Conservation (phyloP, 2,888 invertebrate species). For the Ormia ochracea region DNA sequence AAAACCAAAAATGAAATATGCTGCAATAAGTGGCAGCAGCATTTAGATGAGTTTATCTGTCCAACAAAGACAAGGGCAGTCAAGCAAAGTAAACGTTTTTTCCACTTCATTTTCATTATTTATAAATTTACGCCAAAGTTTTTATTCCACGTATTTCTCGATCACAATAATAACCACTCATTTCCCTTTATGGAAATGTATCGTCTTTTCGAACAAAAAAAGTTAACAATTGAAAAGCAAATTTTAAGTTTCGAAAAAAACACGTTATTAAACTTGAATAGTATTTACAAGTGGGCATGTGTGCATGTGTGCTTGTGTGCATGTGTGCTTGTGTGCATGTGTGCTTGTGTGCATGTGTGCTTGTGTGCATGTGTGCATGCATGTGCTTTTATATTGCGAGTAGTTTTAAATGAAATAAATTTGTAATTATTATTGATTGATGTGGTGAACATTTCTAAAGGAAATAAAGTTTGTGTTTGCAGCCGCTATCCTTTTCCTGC, state of each 20-base stretch:
- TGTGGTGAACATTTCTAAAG: too few relatives aligned
- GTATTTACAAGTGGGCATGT: too few relatives aligned
- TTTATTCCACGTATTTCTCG: constrained; percentile 7
- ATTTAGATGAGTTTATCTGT: constrained; percentile 57
- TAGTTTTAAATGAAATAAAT: too few relatives aligned
- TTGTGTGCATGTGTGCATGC: too few relatives aligned
- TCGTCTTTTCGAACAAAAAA: not conserved
- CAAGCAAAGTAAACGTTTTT: constrained; percentile 43
- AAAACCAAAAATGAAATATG: not conserved
- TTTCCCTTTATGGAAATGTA: constrained; percentile 38
- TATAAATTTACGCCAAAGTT: constrained; percentile 41
- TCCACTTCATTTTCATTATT: not conserved
- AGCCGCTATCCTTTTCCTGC: too few relatives aligned
- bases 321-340: too few relatives aligned
- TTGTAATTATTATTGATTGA: too few relatives aligned
- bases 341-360: too few relatives aligned
- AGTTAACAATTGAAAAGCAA: not conserved
- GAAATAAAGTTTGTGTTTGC: too few relatives aligned
- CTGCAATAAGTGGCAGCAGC: constrained; percentile 37
- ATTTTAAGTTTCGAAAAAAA: constrained; percentile 6
- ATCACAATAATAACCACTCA: constrained; percentile 36
- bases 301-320: too few relatives aligned
- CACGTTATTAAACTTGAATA: not conserved
- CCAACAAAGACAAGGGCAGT: constrained; percentile 60
- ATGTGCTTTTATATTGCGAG: too few relatives aligned